Percentiles rank a stretch among this genome's conserved stretches.
Conservation (phyloP, 2,797 vertebrate genomes). For the Chelon labrosus region DNA sequence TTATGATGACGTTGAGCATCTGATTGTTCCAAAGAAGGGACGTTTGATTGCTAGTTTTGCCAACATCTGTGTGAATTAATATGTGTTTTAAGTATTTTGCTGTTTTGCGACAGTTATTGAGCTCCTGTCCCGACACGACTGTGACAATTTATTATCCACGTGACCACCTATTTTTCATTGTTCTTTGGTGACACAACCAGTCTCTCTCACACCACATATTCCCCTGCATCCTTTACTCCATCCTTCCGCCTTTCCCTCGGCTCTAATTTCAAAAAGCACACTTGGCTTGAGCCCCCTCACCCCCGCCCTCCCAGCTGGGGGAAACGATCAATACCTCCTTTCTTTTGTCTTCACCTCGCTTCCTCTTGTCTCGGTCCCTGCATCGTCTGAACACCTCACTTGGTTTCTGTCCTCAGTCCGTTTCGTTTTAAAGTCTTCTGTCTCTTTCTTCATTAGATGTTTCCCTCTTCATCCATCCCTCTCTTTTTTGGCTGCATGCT, state of each 20-base stretch:
- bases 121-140: not conserved
- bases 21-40: not conserved
- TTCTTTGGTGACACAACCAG: slow-evolving; percentile 19
- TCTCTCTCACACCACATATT: slow-evolving; percentile 28
- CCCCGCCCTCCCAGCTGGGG: slow-evolving; percentile 29
- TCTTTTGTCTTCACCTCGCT: slow-evolving; percentile 40
- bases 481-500: not conserved
- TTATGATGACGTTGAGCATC: not conserved
- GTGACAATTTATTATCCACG: slow-evolving; percentile 46
- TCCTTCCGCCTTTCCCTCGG: slow-evolving; percentile 49
- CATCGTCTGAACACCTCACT: slow-evolving; percentile 40
- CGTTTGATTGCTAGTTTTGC: slow-evolving; percentile 10
- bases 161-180: slow-evolving; percentile 12
- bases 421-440: not conserved
- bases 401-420: slow-evolving; percentile 22
- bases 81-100: not conserved
- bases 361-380: slow-evolving; percentile 41
- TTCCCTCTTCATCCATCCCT: not conserved
- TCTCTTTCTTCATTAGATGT: not conserved
- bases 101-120: slow-evolving; percentile 1
- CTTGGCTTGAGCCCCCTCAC: slow-evolving; percentile 47
- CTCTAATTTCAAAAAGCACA: slow-evolving; percentile 65
- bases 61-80: no score
- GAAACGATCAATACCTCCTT: slow-evolving; percentile 63
- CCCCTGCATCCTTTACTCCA: slow-evolving; percentile 15